Percentiles rank a stretch among this genome's conserved stretches.
Evolutionary conservation across 2,888 invertebrate species (phyloP).

Genomic region (Sinohyriopsis cumingii): DNA sequence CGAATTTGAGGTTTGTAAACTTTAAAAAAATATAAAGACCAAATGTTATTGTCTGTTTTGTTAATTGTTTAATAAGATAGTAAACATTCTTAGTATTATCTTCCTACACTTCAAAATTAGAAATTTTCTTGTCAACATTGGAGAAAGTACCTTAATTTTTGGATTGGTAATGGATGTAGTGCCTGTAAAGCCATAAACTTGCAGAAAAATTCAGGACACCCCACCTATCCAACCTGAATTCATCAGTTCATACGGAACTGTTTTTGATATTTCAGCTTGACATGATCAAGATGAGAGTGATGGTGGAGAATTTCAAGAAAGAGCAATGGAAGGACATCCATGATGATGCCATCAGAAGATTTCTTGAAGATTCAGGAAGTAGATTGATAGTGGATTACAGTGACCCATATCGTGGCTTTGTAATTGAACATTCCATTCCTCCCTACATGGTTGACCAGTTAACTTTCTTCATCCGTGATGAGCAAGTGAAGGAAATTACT

Average conservation of each 20-base stretch:
- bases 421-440: conserved; percentile 63
- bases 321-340: conserved; percentile 63
- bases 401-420: conserved; percentile 63
- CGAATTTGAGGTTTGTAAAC: no score
- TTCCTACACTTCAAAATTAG: no score
- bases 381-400: conserved; percentile 67
- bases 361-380: conserved; percentile 53
- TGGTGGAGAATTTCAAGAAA: conserved; percentile 51
- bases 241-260: no score
- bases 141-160: not conserved
- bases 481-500: conserved; percentile 49
- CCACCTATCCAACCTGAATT: no score
- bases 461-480: conserved; percentile 67
- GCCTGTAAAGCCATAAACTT: no score
- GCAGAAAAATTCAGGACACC: no score
- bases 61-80: no score
- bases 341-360: conserved; percentile 55
- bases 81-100: no score
- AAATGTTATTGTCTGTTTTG: no score
- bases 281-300: conserved; percentile 62
- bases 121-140: not conserved
- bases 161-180: no score
- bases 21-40: no score
- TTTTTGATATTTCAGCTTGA: conserved; percentile 49
- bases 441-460: conserved; percentile 62